Evolutionary conservation across 35 echinoderm and acorn worm genomes (phyloP).

Genomic region (Antedon bifida): DNA sequence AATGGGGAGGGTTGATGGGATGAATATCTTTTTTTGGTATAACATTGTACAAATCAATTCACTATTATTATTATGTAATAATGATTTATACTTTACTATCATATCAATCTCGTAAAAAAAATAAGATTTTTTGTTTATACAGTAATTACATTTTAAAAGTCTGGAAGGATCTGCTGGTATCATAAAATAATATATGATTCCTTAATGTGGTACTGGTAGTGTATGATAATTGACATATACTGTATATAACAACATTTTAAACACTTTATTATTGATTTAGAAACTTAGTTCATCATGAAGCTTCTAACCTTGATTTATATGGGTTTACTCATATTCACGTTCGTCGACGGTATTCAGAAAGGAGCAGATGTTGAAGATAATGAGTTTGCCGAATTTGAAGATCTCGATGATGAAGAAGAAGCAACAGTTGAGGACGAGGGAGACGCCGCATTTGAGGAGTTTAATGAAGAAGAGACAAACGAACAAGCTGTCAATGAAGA

Average conservation of each 20-base stretch:
- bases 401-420: slow-evolving; percentile 89
- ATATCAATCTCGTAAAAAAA: too few relatives aligned
- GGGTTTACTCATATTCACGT: not conserved
- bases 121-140: too few relatives aligned
- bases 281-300: not conserved
- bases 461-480: slow-evolving; percentile 24
- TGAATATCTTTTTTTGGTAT: too few relatives aligned
- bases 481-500: not conserved
- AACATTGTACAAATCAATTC: too few relatives aligned
- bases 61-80: too few relatives aligned
- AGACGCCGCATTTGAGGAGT: slow-evolving; percentile 31
- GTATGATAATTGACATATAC: too few relatives aligned
- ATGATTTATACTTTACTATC: too few relatives aligned
- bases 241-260: not conserved
- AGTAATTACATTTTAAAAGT: too few relatives aligned
- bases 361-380: slow-evolving; percentile 86
- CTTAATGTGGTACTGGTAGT: too few relatives aligned
- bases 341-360: slow-evolving; percentile 8
- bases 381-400: slow-evolving; percentile 99
- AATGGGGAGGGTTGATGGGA: too few relatives aligned
- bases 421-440: slow-evolving; percentile 41
- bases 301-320: not conserved
- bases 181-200: too few relatives aligned
- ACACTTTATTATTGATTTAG: not conserved
- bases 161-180: too few relatives aligned